Conservation (phyloP, 2,113 vertebrate species). For the Micronycteris hirsuta region DNA sequence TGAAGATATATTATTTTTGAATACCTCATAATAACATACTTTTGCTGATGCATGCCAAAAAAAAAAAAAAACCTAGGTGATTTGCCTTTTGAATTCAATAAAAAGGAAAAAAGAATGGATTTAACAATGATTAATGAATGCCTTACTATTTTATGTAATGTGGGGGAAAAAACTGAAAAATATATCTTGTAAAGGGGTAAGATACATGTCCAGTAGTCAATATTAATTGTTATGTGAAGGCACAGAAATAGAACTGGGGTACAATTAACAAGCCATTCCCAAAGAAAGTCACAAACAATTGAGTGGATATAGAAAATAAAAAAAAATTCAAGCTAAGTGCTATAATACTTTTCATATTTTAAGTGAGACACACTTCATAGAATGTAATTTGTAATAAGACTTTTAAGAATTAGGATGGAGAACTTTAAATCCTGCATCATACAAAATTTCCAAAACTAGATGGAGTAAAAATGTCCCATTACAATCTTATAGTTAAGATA, state of each 20-base stretch:
- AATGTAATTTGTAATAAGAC: slow-evolving; percentile 10
- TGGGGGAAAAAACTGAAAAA: slow-evolving; percentile 68
- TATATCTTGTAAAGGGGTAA: slow-evolving; percentile 74
- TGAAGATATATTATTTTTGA: slow-evolving; percentile 86
- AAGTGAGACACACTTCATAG: slow-evolving; percentile 18
- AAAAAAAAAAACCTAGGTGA: slow-evolving; percentile 74
- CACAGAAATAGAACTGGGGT: background rate
- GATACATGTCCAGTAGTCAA: slow-evolving; percentile 78
- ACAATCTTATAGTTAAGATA: background rate
- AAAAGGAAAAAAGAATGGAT: slow-evolving; percentile 79
- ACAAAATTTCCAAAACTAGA: slow-evolving; percentile 6
- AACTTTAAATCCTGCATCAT: background rate
- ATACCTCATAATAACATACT: slow-evolving; percentile 85
- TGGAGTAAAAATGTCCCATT: background rate
- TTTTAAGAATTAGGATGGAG: slow-evolving; percentile 27
- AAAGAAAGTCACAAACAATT: slow-evolving; percentile 4
- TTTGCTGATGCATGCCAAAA: slow-evolving; percentile 81
- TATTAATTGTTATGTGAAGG: slow-evolving; percentile 70
- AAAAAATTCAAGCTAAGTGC: background rate
- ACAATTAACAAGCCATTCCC: slow-evolving; percentile 12
- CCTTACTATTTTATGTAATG: slow-evolving; percentile 81
- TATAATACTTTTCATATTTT: slow-evolving; percentile 45
- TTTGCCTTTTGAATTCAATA: slow-evolving; percentile 85
- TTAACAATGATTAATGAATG: slow-evolving; percentile 84
- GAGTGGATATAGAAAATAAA: background rate